Base-by-base conservation (phyloP, 2,113 vertebrate genomes). In the Xiphophorus maculatus region DNA sequence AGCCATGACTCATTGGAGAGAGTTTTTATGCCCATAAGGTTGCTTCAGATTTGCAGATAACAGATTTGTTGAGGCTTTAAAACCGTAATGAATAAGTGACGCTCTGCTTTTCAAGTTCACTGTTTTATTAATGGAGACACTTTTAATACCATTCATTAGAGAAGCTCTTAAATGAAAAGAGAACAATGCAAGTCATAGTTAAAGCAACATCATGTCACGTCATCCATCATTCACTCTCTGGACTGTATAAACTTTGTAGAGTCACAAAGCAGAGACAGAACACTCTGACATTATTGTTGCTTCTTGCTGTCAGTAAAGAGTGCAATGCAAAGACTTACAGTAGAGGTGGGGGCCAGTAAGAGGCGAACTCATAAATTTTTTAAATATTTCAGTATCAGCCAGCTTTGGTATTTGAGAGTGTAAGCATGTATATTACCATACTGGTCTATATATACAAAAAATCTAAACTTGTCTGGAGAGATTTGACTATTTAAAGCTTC, bases 11-110 rank as follows among this genome's bases (percentile, higher is more conserved):
- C n/a, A 64, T 70, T 40, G 40, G 58, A 74, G 82, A 66, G 13
- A 40, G 12, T 4, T 42, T 82, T 77, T 68, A 77, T 66, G 79
- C 62, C 62, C 64, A 12, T 63, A 54, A 66, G 73, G 81, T 82
- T 83, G 76, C 69, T 69, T 86, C 60, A 81, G 80, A 88, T 88
- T 84, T 90, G 63, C 80, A 80, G 77, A 85, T 73, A 84, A 78
- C 73, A 83, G 77, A 81, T 86, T 85, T 88, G 84, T 80, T 66
- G 86, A 88, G 72, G 87, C 87, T 91, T 91, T 90, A 91, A 87
- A 91, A 74, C 76, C 73, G 2, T 2, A 14, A 84, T 91, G 75
- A 93, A 92, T 93, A 92, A 92, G 90, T 91, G 65, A 93, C 90
- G 80, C 84, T 44, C 64, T 65, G 80, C 83, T 87, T 88, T 87